A percentile compares a stretch with the other conserved stretches of the same genome.
phyloP scores from a whole-genome alignment of 2,888 invertebrate genomes.

The Falcaria lacertinaria region DNA sequence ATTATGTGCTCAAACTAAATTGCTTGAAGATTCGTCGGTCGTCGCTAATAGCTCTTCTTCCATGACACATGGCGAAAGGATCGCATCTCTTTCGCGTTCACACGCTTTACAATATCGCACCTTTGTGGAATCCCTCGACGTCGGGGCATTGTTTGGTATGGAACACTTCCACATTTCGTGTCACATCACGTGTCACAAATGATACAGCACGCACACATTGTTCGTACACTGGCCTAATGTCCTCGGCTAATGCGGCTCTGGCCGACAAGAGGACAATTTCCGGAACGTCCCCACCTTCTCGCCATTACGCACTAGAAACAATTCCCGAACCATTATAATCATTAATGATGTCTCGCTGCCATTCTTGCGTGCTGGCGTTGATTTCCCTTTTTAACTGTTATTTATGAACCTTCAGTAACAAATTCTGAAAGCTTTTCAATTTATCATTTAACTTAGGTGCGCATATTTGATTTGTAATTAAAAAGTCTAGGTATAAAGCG shows the following conservation, averaged over 20 bases:
- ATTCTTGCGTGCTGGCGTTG: constrained; percentile 46
- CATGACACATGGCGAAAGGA: constrained; percentile 53
- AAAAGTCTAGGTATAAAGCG: constrained; percentile 6
- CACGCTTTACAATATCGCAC: constrained; percentile 28
- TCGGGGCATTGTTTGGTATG: constrained; percentile 40
- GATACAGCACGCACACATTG: constrained; percentile 55
- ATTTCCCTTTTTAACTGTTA: constrained; percentile 43
- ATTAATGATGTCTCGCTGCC: constrained; percentile 53
- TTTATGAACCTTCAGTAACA: constrained; percentile 30
- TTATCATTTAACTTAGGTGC: constrained; percentile 24
- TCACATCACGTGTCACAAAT: constrained; percentile 57
- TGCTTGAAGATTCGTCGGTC: constrained; percentile 69
- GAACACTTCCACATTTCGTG: constrained; percentile 30
- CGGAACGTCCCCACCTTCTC: constrained; percentile 68
- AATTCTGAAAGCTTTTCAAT: constrained; percentile 5
- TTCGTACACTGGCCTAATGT: constrained; percentile 57
- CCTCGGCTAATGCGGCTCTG: constrained; percentile 65
- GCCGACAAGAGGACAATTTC: constrained; percentile 75
- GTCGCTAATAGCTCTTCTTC: constrained; percentile 61
- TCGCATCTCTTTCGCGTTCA: constrained; percentile 32
- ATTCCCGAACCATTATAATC: constrained; percentile 67
- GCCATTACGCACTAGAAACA: constrained; percentile 68
- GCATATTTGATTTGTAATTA: constrained; percentile 22
- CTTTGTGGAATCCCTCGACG: constrained; percentile 21
- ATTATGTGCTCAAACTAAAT: constrained; percentile 76